Conservation (phyloP, 2,113 vertebrate species). For the Platichthys stellatus region DNA sequence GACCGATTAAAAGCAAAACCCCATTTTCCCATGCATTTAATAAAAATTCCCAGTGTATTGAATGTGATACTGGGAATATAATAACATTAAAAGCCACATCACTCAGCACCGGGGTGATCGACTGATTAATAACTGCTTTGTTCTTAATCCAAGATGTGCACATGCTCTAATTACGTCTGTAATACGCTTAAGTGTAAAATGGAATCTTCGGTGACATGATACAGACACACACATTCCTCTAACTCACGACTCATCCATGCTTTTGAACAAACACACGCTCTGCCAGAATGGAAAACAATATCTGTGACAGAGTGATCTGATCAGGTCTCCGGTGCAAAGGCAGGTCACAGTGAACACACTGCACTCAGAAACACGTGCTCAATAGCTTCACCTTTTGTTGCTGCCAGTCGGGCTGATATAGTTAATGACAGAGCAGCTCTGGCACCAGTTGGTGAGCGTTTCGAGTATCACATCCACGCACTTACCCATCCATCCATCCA, state of each 20-base stretch:
- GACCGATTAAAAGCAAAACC: too few species aligned
- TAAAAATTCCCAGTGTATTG: too few species aligned
- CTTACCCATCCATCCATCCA: neutral
- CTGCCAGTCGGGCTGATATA: slow-evolving; percentile 52
- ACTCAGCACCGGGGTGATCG: neutral
- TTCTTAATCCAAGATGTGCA: neutral
- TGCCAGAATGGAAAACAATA: slow-evolving; percentile 37
- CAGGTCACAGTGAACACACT: slow-evolving; percentile 52
- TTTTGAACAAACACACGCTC: neutral
- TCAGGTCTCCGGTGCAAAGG: slow-evolving; percentile 48
- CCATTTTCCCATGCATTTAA: too few species aligned
- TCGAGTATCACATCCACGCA: too few species aligned
- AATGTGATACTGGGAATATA: too few species aligned
- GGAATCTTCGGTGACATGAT: neutral
- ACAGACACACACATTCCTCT: neutral
- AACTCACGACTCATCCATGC: neutral
- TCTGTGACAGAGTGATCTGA: slow-evolving; percentile 54
- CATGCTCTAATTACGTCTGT: neutral
- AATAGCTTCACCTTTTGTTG: slow-evolving; percentile 24
- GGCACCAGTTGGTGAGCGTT: slow-evolving; percentile 5
- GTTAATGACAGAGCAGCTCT: slow-evolving; percentile 48
- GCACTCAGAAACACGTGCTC: slow-evolving; percentile 14
- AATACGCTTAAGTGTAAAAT: slow-evolving; percentile 5
- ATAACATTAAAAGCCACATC: neutral
- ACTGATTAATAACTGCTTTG: neutral